Percentiles rank a stretch among this genome's conserved stretches.
Conservation (phyloP, 2,888 invertebrate genomes). For the Omphaloscelis lunosa region DNA sequence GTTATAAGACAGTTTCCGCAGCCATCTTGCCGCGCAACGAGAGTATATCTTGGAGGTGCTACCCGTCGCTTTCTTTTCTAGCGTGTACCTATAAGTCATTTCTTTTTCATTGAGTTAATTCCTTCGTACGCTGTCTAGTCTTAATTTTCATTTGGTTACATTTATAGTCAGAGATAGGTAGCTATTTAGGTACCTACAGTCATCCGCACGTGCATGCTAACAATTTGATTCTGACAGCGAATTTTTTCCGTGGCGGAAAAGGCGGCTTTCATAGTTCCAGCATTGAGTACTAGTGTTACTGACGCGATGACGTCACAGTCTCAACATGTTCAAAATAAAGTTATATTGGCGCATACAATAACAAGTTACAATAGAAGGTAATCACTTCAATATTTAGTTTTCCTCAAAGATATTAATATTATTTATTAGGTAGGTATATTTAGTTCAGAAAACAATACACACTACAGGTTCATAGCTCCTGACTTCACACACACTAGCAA, state of each 20-base stretch:
- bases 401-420: constrained; percentile 26
- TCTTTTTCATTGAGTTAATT: neutral
- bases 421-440: neutral
- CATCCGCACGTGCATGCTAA: neutral
- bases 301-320: neutral
- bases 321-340: too few species aligned
- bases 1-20: neutral
- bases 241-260: neutral
- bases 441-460: neutral
- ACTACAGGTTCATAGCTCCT: neutral
- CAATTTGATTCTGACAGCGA: neutral
- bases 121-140: neutral
- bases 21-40: neutral
- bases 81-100: neutral
- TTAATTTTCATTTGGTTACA: neutral
- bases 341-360: neutral
- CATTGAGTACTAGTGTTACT: neutral
- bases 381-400: constrained; percentile 4
- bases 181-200: neutral
- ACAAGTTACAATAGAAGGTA: neutral
- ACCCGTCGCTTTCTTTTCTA: neutral
- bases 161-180: neutral
- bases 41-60: too few species aligned
- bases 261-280: neutral
- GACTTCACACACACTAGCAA: too few species aligned